phyloP scores from a whole-genome alignment of 2,113 vertebrate species.

The Albula goreensis region DNA sequence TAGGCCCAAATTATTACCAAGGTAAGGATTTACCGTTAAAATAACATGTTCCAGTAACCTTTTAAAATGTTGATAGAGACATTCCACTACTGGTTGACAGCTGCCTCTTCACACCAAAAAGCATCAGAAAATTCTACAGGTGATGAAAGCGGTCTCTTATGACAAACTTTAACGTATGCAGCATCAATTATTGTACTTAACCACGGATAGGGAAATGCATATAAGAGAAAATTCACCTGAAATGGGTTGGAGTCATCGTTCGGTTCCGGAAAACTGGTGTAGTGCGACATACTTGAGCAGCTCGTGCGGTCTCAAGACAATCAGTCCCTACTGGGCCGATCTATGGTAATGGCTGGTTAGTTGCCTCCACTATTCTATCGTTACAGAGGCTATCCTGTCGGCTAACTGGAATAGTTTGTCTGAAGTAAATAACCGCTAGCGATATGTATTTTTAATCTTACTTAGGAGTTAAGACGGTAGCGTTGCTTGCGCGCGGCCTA shows the following conservation, averaged over 20 bases:
- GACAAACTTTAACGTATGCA: neutral
- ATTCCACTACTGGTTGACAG: neutral
- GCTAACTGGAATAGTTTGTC: neutral
- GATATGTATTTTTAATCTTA: neutral
- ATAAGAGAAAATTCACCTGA: slow-evolving; percentile 53
- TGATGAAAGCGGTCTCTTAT: neutral
- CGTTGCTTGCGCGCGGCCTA: too few relatives aligned
- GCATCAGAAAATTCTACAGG: neutral
- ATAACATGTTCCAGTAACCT: neutral
- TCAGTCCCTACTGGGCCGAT: neutral
- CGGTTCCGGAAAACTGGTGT: slow-evolving; percentile 66
- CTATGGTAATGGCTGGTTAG: neutral
- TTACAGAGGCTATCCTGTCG: neutral
- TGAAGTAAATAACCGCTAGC: neutral
- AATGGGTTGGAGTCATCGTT: slow-evolving; percentile 71
- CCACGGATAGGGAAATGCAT: neutral
- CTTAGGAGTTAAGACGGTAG: neutral
- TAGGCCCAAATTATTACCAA: neutral
- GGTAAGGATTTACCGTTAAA: neutral
- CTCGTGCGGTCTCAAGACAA: neutral
- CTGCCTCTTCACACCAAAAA: neutral
- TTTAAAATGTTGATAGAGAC: neutral
- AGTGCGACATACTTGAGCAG: slow-evolving; percentile 60
- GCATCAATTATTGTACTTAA: neutral
- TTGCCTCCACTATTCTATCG: neutral